These are phyloP conservation scores for Linnaemya tessellans DNA, from an alignment of 2,888 invertebrate species.

Conservation along the genomic window DNA sequence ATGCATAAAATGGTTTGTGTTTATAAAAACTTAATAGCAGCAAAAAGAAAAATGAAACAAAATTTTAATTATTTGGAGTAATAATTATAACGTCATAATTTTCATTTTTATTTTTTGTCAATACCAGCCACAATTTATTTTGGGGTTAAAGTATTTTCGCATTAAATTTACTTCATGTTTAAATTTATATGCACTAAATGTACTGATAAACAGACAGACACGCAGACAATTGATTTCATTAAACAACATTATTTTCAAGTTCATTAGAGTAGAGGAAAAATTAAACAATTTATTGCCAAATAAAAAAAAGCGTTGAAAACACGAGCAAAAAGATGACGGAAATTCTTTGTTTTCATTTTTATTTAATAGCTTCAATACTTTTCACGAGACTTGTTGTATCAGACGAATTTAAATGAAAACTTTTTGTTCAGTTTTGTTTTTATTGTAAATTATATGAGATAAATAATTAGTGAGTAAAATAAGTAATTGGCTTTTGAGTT, in stretches of 20 bases:
- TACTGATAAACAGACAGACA: not conserved
- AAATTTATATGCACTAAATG: not conserved
- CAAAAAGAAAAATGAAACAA: slow-evolving; percentile 2
- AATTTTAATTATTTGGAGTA: slow-evolving; percentile 57
- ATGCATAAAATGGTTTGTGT: slow-evolving; percentile 21
- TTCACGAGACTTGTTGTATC: slow-evolving; percentile 48
- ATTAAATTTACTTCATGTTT: not conserved
- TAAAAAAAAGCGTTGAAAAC: slow-evolving; percentile 6
- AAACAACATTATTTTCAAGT: slow-evolving; percentile 55
- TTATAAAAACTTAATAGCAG: slow-evolving; percentile 9
- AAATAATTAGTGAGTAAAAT: not conserved
- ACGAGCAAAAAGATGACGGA: not conserved
- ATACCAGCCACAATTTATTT: slow-evolving; percentile 15
- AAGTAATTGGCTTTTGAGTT: too few species aligned
- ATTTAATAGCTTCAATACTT: slow-evolving; percentile 6
- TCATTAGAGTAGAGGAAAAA: slow-evolving; percentile 40
- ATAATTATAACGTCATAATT: slow-evolving; percentile 61
- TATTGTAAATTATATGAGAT: not conserved
- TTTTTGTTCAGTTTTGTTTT: not conserved
- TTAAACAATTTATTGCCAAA: slow-evolving; percentile 23
- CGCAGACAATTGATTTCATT: slow-evolving; percentile 46
- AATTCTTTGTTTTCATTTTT: slow-evolving; percentile 23
- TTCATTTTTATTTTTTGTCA: not conserved
- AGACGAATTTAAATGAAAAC: not conserved
- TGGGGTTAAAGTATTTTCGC: slow-evolving; percentile 6